phyloP scores from a whole-genome alignment of 2,888 invertebrate genomes.

The Ramazzottius varieornatus region DNA sequence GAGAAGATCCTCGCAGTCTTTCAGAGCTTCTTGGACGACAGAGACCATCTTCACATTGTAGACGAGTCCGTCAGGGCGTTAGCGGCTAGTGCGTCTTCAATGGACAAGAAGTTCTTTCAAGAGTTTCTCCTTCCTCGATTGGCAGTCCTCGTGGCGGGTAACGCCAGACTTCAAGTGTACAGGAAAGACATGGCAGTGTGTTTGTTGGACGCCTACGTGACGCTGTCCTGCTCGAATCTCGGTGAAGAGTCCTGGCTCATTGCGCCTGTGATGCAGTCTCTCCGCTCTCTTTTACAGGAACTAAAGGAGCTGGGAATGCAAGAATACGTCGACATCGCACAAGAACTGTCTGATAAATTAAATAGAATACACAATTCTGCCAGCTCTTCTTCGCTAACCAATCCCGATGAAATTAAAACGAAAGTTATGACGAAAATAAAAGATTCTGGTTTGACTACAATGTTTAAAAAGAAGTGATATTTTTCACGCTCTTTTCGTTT shows the following conservation, averaged over 20 bases:
- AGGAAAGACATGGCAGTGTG: conserved; percentile 32
- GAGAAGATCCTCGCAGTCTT: not conserved
- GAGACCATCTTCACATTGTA: not conserved
- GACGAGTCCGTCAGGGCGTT: not conserved
- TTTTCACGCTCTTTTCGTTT: too few species aligned
- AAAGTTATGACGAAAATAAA: conserved; percentile 1
- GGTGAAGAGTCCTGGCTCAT: not conserved
- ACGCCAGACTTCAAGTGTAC: not conserved
- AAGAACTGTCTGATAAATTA: not conserved
- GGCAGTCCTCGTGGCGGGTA: not conserved
- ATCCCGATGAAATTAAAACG: not conserved
- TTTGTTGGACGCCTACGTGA: conserved; percentile 37
- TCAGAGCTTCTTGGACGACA: not conserved
- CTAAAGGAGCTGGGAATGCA: not conserved
- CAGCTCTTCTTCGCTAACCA: not conserved
- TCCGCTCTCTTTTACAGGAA: not conserved
- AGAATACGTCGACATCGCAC: not conserved
- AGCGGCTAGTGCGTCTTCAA: not conserved
- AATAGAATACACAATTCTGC: not conserved
- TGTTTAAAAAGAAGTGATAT: conserved; percentile 1
- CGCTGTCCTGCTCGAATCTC: conserved; percentile 26
- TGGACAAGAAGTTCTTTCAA: not conserved
- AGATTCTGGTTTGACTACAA: not conserved
- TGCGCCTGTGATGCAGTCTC: not conserved
- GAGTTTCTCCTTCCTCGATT: not conserved